Percentiles rank a stretch among this genome's conserved stretches.
phyloP scores from a whole-genome alignment of 2,113 vertebrate genomes.

The Archocentrus centrarchus region DNA sequence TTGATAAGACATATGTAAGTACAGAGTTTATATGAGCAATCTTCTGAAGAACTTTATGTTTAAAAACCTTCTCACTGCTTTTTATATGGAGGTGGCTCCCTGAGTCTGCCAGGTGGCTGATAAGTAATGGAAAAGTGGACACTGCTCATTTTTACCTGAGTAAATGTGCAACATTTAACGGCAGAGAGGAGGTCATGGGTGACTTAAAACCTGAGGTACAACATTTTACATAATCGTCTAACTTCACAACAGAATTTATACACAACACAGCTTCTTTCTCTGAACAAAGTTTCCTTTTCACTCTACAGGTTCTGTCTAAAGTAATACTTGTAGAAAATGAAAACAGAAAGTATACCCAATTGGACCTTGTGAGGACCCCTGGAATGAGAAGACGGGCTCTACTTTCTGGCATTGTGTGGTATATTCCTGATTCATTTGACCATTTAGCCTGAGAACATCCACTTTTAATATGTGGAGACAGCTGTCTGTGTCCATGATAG shows the following conservation, averaged over 20 bases:
- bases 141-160: slow-evolving; percentile 82
- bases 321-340: slow-evolving; percentile 54
- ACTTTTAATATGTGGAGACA: background rate
- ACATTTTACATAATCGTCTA: background rate
- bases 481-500: background rate
- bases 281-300: background rate
- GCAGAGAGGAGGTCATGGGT: slow-evolving; percentile 62
- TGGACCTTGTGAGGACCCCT: slow-evolving; percentile 68
- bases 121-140: slow-evolving; percentile 81
- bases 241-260: background rate
- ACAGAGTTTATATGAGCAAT: no score
- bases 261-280: background rate
- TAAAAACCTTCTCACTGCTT: background rate
- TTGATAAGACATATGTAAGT: background rate
- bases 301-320: slow-evolving; percentile 50
- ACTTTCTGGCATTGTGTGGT: slow-evolving; percentile 60
- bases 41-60: no score
- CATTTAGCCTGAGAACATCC: no score
- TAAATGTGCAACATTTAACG: slow-evolving; percentile 82
- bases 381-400: slow-evolving; percentile 53
- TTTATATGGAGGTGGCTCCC: slow-evolving; percentile 85
- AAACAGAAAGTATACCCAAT: slow-evolving; percentile 62
- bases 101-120: slow-evolving; percentile 89
- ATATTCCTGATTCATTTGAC: background rate
- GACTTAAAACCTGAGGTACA: slow-evolving; percentile 81